phyloP scores from a whole-genome alignment of 2,888 invertebrate genomes.

The Aquatica leii region DNA sequence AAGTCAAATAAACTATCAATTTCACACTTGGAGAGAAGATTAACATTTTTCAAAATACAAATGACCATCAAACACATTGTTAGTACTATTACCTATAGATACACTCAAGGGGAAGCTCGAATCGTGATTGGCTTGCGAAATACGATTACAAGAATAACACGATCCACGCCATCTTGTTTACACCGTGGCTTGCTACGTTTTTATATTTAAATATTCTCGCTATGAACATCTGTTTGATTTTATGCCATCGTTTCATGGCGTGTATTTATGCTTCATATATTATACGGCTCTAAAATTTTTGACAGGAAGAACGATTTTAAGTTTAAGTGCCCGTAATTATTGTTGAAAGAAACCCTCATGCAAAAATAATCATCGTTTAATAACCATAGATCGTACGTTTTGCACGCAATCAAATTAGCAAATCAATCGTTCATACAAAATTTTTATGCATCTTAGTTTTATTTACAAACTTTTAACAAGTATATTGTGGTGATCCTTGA shows the following conservation, averaged over 20 bases:
- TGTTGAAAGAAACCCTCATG: too few relatives aligned
- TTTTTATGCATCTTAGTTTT: too few relatives aligned
- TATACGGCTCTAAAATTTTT: conserved; percentile 17
- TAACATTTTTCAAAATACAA: conserved; percentile 37
- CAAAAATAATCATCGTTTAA: too few relatives aligned
- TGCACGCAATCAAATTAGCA: too few relatives aligned
- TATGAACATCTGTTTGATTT: conserved; percentile 34
- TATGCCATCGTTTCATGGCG: conserved; percentile 22
- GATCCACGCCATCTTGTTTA: conserved; percentile 40
- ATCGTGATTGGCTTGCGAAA: conserved; percentile 36
- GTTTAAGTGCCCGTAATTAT: too few relatives aligned
- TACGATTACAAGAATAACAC: conserved; percentile 27
- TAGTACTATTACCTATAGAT: conserved; percentile 25
- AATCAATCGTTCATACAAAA: too few relatives aligned
- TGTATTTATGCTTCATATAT: conserved; percentile 34
- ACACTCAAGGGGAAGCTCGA: conserved; percentile 37
- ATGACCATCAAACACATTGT: conserved; percentile 34
- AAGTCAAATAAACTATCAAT: conserved; percentile 51
- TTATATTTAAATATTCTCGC: conserved; percentile 32
- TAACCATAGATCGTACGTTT: too few relatives aligned
- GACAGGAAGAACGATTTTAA: conserved; percentile 23
- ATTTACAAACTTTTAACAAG: too few relatives aligned
- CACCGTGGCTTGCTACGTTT: conserved; percentile 31
- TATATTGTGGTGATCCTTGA: too few relatives aligned
- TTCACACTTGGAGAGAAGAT: conserved; percentile 47